Evolutionary conservation across 1,140 invertebrate genomes (phyloP).

Genomic region (Oreohelix idahoensis): DNA sequence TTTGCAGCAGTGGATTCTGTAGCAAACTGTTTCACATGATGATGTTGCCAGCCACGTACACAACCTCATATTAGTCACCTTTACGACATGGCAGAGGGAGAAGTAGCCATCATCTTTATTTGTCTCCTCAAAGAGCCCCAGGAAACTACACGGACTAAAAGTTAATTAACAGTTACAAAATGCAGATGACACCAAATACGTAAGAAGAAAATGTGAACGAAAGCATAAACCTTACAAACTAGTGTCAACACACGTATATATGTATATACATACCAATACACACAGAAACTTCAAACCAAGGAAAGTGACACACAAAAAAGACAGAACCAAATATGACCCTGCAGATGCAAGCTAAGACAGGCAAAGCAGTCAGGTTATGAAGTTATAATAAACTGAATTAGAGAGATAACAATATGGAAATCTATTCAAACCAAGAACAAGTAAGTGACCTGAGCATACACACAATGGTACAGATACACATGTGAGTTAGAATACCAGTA

Average conservation of each 20-base stretch:
- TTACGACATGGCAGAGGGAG: too few relatives aligned
- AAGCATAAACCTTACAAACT: background rate
- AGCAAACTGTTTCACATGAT: too few relatives aligned
- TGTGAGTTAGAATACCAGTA: conserved; percentile 12
- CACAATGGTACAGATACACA: background rate
- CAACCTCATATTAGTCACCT: too few relatives aligned
- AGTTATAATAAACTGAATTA: background rate
- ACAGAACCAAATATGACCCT: background rate
- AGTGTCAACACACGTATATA: background rate
- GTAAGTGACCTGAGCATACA: background rate
- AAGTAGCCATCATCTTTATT: too few relatives aligned
- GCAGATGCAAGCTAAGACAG: background rate
- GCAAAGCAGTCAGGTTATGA: background rate
- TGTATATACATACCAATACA: background rate
- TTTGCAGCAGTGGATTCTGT: too few relatives aligned
- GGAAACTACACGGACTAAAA: too few relatives aligned
- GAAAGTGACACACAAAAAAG: background rate
- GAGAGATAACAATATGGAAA: background rate
- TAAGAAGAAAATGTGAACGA: background rate
- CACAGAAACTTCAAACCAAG: background rate
- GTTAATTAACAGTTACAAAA: too few relatives aligned
- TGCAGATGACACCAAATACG: background rate
- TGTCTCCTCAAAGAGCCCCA: too few relatives aligned
- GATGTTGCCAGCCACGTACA: too few relatives aligned
- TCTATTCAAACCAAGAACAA: background rate